These are phyloP conservation scores for Pterocles gutturalis DNA, from an alignment of 2,113 vertebrate species.

Conservation along the genomic window DNA sequence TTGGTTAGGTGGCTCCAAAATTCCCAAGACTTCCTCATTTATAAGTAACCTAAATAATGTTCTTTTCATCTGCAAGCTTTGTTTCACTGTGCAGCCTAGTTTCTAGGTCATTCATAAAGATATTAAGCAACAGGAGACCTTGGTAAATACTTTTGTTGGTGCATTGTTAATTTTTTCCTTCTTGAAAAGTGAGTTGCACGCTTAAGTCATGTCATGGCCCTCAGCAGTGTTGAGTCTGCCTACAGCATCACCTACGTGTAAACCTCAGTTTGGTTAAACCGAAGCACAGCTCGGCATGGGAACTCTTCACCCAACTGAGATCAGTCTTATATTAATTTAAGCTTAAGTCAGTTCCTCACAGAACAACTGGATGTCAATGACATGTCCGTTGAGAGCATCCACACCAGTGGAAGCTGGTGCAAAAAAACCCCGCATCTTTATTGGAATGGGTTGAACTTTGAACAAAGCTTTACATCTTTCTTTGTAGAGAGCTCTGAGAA, in stretches of 20 bases:
- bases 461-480: neutral
- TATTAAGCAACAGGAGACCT: neutral
- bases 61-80: constrained; percentile 44
- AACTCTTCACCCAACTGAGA: neutral
- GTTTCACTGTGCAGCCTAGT: neutral
- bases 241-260: neutral
- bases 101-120: constrained; percentile 49
- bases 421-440: neutral
- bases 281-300: neutral
- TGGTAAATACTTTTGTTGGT: neutral
- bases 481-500: neutral
- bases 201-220: neutral
- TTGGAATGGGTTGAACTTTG: neutral
- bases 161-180: neutral
- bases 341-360: neutral
- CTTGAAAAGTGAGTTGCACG: accelerated
- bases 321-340: neutral
- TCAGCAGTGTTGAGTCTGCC: neutral
- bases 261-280: neutral
- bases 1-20: neutral
- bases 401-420: accelerated
- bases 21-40: neutral
- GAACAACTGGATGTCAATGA: neutral
- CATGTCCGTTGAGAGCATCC: neutral
- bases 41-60: constrained; percentile 38